These are phyloP conservation scores for Limnephilus lunatus DNA, from an alignment of 2,888 invertebrate genomes.

Conservation along the genomic window DNA sequence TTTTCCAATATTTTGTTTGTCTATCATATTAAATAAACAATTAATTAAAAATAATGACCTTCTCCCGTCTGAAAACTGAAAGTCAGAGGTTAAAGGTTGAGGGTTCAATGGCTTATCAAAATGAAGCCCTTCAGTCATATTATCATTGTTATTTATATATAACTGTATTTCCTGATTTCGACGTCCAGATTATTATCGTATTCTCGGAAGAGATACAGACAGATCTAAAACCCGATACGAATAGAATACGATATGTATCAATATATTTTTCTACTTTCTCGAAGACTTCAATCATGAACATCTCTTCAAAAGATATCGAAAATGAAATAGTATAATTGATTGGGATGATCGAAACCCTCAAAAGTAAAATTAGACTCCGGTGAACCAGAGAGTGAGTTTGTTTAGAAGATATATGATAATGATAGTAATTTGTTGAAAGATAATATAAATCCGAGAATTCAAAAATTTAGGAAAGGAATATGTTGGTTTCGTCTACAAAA, in stretches of 20 bases:
- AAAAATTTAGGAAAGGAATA: no score
- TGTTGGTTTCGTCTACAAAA: no score
- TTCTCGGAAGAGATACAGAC: not conserved
- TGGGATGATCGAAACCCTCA: not conserved
- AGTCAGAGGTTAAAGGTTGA: not conserved
- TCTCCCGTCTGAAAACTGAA: not conserved
- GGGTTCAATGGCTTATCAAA: not conserved
- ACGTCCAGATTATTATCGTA: not conserved
- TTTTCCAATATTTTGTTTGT: not conserved
- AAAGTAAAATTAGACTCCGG: not conserved
- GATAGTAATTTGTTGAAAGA: no score
- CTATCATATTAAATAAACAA: not conserved
- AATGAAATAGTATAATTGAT: not conserved
- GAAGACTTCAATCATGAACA: not conserved
- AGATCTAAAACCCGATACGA: not conserved
- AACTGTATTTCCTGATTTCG: not conserved
- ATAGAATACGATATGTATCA: not conserved
- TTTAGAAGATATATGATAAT: no score
- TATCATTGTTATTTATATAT: not conserved
- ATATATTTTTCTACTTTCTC: not conserved
- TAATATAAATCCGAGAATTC: no score
- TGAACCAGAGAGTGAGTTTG: no score
- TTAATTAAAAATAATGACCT: not conserved
- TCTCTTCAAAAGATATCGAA: not conserved
- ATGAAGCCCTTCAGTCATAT: not conserved